phyloP scores from a whole-genome alignment of 1,140 invertebrate species.

The Penaeus vannamei region DNA sequence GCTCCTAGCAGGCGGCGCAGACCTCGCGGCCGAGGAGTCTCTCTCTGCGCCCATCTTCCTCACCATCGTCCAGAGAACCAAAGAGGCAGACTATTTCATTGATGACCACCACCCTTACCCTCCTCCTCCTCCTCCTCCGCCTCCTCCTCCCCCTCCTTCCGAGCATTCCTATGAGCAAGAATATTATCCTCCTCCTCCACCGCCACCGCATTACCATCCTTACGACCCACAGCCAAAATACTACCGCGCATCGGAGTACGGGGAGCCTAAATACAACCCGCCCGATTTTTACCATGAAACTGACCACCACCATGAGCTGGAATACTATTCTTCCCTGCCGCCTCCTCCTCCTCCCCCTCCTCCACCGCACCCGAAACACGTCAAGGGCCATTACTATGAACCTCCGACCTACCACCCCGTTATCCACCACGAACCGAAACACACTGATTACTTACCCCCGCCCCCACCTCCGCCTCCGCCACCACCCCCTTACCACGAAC shows the following conservation, averaged over 20 bases:
- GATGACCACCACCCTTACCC: slow-evolving; percentile 41
- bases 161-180: neutral
- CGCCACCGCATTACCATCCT: neutral
- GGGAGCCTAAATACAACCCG: slow-evolving; percentile 26
- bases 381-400: neutral
- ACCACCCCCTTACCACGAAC: neutral
- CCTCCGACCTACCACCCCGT: slow-evolving; percentile 14
- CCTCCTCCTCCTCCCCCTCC: slow-evolving; percentile 46
- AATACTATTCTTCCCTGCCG: slow-evolving; percentile 21
- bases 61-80: slow-evolving; percentile 52
- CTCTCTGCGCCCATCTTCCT: slow-evolving; percentile 49
- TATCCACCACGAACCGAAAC: slow-evolving; percentile 11
- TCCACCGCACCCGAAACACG: slow-evolving; percentile 38
- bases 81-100: slow-evolving; percentile 44
- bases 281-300: neutral
- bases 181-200: slow-evolving; percentile 13
- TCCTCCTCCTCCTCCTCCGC: slow-evolving; percentile 5
- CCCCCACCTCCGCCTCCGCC: neutral
- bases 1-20: neutral
- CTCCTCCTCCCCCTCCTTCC: slow-evolving; percentile 16
- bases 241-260: too few relatives aligned
- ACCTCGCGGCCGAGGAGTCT: slow-evolving; percentile 43
- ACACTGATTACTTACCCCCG: too few relatives aligned
- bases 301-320: slow-evolving; percentile 1
- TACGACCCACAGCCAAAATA: slow-evolving; percentile 16